A percentile compares a stretch with the other conserved stretches of the same genome.
Conservation (phyloP, 2,113 vertebrate genomes). For the Garra rufa region DNA sequence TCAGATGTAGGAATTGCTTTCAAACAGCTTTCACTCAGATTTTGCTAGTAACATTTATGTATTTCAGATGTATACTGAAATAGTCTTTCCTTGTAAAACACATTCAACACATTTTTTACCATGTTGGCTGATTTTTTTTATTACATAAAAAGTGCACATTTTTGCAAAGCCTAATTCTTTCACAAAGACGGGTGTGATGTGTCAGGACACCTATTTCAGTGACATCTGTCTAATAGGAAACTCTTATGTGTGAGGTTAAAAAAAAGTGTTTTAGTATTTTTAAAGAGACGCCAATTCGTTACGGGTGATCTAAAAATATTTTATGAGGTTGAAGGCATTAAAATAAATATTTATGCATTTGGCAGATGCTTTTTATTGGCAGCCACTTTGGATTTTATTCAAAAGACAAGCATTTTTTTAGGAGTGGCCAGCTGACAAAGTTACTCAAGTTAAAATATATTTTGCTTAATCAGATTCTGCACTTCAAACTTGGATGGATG, state of each 20-base stretch:
- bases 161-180: neutral
- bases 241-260: neutral
- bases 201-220: neutral
- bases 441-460: neutral
- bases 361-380: neutral
- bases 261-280: neutral
- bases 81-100: neutral
- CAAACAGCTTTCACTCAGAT: neutral
- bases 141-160: neutral
- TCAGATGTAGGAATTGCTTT: neutral
- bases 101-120: neutral
- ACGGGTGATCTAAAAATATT: neutral
- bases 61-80: neutral
- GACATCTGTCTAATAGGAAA: neutral
- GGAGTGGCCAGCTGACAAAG: neutral
- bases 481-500: neutral
- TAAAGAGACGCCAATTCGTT: neutral
- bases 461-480: slow-evolving; percentile 5
- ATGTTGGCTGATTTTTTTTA: neutral
- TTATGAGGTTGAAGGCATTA: neutral
- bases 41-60: neutral
- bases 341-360: neutral
- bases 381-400: neutral
- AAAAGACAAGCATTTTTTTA: neutral
- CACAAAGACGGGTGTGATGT: neutral